Conservation (phyloP, 2,888 invertebrate species). For the Nomada fucata region DNA sequence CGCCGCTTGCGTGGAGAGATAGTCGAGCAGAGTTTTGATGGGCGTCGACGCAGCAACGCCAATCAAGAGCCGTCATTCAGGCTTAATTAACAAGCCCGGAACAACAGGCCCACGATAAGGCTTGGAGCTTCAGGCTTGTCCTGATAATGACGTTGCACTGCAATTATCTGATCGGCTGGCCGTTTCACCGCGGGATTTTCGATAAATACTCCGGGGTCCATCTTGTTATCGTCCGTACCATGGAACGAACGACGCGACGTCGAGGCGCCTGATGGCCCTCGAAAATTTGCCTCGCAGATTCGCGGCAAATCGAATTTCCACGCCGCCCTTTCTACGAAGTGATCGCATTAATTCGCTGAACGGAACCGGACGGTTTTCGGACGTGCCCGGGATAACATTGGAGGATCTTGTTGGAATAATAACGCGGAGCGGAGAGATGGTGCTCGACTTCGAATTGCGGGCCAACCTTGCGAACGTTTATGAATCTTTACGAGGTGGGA, state of each 20-base stretch:
- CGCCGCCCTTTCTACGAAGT: slow-evolving; percentile 10
- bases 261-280: neutral
- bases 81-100: slow-evolving; percentile 55
- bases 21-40: slow-evolving; percentile 20
- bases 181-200: slow-evolving; percentile 34
- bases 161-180: slow-evolving; percentile 57
- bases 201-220: slow-evolving; percentile 38
- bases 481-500: neutral
- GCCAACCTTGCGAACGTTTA: neutral
- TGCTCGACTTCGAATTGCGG: slow-evolving; percentile 3
- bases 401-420: neutral
- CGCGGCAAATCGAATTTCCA: slow-evolving; percentile 42
- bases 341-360: slow-evolving; percentile 33
- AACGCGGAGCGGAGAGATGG: neutral
- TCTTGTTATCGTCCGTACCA: slow-evolving; percentile 29
- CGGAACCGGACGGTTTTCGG: neutral
- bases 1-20: neutral
- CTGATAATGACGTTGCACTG: slow-evolving; percentile 58
- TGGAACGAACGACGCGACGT: neutral
- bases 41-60: slow-evolving; percentile 34
- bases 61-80: slow-evolving; percentile 62
- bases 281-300: slow-evolving; percentile 27
- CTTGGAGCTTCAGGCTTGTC: slow-evolving; percentile 37
- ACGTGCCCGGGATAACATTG: slow-evolving; percentile 7
- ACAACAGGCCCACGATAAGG: slow-evolving; percentile 44